Evolutionary conservation across 2,113 vertebrate genomes (phyloP).

Genomic region (Mohoua ochrocephala): DNA sequence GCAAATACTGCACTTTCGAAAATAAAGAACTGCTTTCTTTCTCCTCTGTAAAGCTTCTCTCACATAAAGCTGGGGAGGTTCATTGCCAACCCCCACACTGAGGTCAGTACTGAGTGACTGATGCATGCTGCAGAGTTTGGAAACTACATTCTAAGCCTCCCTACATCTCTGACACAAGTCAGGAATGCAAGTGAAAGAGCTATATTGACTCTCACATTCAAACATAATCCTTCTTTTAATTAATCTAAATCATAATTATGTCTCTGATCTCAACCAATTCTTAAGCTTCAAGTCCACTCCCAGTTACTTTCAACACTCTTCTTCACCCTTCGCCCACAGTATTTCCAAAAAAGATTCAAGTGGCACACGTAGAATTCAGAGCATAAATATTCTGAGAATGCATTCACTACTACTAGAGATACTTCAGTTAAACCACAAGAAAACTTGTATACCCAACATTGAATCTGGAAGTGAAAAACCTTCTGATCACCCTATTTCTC

Average conservation of each 20-base stretch:
- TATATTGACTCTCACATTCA: background rate
- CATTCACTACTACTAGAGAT: background rate
- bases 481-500: rapidly evolving
- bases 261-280: background rate
- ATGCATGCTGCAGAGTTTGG: background rate
- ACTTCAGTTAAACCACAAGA: background rate
- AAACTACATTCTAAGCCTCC: background rate
- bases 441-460: background rate
- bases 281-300: background rate
- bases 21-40: background rate
- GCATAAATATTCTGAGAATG: background rate
- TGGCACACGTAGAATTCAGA: background rate
- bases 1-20: background rate
- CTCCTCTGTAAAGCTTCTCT: background rate
- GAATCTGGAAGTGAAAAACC: background rate
- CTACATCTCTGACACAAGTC: background rate
- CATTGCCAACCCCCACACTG: background rate
- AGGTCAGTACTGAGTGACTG: rapidly evolving
- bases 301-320: background rate
- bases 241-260: background rate
- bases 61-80: background rate
- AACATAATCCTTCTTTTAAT: background rate
- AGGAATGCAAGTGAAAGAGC: background rate
- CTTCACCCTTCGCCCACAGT: background rate
- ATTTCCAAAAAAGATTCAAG: background rate